phyloP scores from a whole-genome alignment of 2,888 invertebrate species.

The Ischnus inquisitorius region DNA sequence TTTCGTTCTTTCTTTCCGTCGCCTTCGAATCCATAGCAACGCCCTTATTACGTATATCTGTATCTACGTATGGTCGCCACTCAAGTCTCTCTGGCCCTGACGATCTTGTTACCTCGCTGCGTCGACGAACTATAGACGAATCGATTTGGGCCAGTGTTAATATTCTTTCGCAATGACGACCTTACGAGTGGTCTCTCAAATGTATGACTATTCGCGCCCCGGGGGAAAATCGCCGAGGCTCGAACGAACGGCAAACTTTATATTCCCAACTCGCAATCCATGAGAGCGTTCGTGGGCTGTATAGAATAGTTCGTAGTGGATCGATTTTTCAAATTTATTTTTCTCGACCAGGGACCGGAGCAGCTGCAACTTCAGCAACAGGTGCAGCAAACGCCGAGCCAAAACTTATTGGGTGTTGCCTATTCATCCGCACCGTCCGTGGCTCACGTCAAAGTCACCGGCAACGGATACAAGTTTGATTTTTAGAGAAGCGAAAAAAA shows the following conservation, averaged over 20 bases:
- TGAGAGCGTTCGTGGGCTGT: slow-evolving; percentile 5
- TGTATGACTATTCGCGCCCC: slow-evolving; percentile 35
- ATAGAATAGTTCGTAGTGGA: neutral
- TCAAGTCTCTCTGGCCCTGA: slow-evolving; percentile 25
- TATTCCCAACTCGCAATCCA: neutral
- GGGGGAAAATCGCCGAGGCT: slow-evolving; percentile 9
- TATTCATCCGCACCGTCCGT: slow-evolving; percentile 86
- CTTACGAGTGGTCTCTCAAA: slow-evolving; percentile 40
- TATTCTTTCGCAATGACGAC: slow-evolving; percentile 50
- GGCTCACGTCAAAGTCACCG: slow-evolving; percentile 86
- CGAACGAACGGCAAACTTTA: slow-evolving; percentile 11
- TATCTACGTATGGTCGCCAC: slow-evolving; percentile 17
- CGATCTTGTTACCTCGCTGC: slow-evolving; percentile 22
- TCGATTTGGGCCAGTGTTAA: slow-evolving; percentile 47
- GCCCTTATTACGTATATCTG: slow-evolving; percentile 1
- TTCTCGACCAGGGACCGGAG: slow-evolving; percentile 73
- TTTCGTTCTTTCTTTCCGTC: neutral
- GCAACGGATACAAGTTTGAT: slow-evolving; percentile 83
- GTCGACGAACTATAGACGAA: slow-evolving; percentile 16
- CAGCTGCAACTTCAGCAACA: slow-evolving; percentile 72
- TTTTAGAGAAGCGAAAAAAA: slow-evolving; percentile 70
- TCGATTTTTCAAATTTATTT: slow-evolving; percentile 41
- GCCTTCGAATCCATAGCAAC: slow-evolving; percentile 4
- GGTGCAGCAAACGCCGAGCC: slow-evolving; percentile 69
- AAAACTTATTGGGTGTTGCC: slow-evolving; percentile 83